Evolutionary conservation across 2,888 invertebrate genomes (phyloP).

Genomic region (Belgica antarctica): DNA sequence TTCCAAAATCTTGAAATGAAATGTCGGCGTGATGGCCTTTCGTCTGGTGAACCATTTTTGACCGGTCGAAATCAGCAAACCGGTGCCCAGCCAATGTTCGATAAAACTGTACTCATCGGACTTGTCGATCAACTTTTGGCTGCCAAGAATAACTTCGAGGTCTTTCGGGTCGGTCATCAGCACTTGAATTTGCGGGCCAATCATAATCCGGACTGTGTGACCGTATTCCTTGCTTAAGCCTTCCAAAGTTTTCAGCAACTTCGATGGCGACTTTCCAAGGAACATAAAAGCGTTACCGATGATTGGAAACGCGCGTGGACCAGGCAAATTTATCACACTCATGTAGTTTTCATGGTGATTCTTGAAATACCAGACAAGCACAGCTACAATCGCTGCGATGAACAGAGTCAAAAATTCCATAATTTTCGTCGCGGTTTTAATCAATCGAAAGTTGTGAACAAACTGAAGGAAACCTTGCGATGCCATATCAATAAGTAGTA

Average conservation of each 20-base stretch:
- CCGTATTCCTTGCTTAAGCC: constrained; percentile 48
- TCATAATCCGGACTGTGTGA: constrained; percentile 49
- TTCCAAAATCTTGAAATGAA: constrained; percentile 75
- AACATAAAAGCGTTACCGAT: constrained; percentile 57
- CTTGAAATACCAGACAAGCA: constrained; percentile 26
- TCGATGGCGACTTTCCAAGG: constrained; percentile 54
- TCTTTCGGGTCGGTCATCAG: constrained; percentile 52
- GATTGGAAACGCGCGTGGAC: constrained; percentile 56
- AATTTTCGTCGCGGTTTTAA: constrained; percentile 3
- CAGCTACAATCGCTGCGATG: not conserved
- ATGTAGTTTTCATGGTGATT: constrained; percentile 50
- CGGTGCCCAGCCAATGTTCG: constrained; percentile 47
- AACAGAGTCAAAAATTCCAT: constrained; percentile 17
- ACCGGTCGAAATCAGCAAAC: constrained; percentile 57
- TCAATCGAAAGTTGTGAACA: not conserved
- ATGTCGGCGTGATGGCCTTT: constrained; percentile 73
- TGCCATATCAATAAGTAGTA: not conserved
- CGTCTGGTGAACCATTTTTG: constrained; percentile 64
- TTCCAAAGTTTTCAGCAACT: constrained; percentile 33
- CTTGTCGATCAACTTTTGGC: constrained; percentile 57
- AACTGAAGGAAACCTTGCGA: not conserved
- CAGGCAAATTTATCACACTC: constrained; percentile 49
- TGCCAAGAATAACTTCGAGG: constrained; percentile 51
- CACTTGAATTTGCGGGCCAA: constrained; percentile 52
- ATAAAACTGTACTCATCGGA: constrained; percentile 57